Percentiles rank a stretch among this genome's conserved stretches.
phyloP scores from a whole-genome alignment of 2,797 vertebrate species.

The Mormyrus hasselquistii region DNA sequence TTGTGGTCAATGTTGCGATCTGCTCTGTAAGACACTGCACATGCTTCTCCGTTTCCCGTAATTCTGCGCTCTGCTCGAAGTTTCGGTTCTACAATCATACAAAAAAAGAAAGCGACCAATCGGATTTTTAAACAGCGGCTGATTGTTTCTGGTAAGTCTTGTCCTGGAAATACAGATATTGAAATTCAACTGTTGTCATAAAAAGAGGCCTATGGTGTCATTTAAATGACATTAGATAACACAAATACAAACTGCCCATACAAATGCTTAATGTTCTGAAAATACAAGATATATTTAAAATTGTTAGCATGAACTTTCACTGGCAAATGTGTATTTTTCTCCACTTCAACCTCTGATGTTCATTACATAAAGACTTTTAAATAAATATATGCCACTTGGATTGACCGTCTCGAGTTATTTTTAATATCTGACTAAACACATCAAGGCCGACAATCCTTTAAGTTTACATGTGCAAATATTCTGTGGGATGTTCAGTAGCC shows the following conservation, averaged over 20 bases:
- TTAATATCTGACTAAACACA: neutral
- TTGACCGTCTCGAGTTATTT: neutral
- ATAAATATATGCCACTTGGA: neutral
- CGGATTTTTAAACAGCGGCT: neutral
- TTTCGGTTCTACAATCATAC: slow-evolving; percentile 19
- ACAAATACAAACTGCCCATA: neutral
- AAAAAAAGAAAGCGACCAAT: neutral
- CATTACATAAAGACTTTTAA: neutral
- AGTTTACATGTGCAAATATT: neutral
- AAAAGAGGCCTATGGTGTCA: neutral
- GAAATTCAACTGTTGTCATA: neutral
- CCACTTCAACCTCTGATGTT: neutral
- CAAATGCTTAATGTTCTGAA: neutral
- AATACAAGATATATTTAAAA: neutral
- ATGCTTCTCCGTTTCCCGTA: slow-evolving; percentile 37
- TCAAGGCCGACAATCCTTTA: neutral
- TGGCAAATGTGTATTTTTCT: neutral
- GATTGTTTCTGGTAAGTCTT: neutral
- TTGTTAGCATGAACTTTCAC: neutral
- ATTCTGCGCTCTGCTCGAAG: neutral
- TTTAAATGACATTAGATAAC: neutral
- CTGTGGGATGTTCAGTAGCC: neutral
- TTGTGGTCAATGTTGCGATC: slow-evolving; percentile 41
- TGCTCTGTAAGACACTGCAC: slow-evolving; percentile 31
- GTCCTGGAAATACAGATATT: neutral